These are phyloP conservation scores for Lycocerus yunnanus DNA, from an alignment of 2,888 invertebrate genomes.

Conservation along the genomic window DNA sequence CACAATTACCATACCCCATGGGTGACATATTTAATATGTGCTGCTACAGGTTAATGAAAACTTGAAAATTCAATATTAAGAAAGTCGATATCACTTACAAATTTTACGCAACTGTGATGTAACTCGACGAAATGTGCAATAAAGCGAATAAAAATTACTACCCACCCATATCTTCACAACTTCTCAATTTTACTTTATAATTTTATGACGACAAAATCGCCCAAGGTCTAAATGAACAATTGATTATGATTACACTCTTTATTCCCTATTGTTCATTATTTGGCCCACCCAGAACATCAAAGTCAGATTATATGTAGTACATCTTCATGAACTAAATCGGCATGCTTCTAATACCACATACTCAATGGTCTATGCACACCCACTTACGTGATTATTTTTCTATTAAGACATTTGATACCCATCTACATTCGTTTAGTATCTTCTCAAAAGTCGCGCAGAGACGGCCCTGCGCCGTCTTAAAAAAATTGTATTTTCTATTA, in stretches of 20 bases:
- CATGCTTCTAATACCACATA: background rate
- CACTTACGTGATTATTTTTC: too few relatives aligned
- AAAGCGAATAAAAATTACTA: background rate
- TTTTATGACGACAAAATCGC: conserved; percentile 9
- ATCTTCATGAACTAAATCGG: background rate
- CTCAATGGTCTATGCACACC: background rate
- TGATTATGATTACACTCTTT: conserved; percentile 15
- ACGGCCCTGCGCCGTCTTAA: background rate
- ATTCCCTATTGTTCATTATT: conserved; percentile 12
- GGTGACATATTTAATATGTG: too few relatives aligned
- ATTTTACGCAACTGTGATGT: background rate
- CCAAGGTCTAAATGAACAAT: conserved; percentile 5
- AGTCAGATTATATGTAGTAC: background rate
- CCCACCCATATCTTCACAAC: background rate
- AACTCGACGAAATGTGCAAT: background rate
- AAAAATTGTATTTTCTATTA: background rate
- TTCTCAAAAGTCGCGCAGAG: background rate
- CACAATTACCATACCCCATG: background rate
- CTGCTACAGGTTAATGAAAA: too few relatives aligned
- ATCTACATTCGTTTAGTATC: too few relatives aligned
- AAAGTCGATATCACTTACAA: background rate
- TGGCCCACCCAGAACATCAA: conserved; percentile 11
- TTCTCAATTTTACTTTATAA: conserved; percentile 7
- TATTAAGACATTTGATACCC: too few relatives aligned
- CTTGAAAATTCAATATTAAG: background rate